Evolutionary conservation across 2,888 invertebrate species (phyloP).

Genomic region (Tetramorium bicarinatum): DNA sequence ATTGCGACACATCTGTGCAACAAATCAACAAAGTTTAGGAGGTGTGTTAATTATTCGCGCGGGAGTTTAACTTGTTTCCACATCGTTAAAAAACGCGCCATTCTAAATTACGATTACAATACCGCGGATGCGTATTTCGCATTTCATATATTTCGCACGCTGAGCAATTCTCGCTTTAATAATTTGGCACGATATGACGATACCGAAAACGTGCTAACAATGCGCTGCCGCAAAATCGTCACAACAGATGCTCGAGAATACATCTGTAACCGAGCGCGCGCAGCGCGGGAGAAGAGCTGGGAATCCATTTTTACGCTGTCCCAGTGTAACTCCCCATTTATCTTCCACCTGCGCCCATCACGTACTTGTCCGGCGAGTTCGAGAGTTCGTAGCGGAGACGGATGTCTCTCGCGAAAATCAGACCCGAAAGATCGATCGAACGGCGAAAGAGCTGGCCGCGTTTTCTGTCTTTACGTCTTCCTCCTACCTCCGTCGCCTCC

Average conservation of each 20-base stretch:
- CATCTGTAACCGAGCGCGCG: slow-evolving; percentile 17
- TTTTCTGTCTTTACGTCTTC: slow-evolving; percentile 46
- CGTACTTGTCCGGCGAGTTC: slow-evolving; percentile 58
- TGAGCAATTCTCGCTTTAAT: slow-evolving; percentile 17
- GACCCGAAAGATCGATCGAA: slow-evolving; percentile 60
- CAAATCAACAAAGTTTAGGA: slow-evolving; percentile 16
- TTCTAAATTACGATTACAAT: neutral
- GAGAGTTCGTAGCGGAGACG: slow-evolving; percentile 53
- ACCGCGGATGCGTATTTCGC: neutral
- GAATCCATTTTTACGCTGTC: slow-evolving; percentile 57
- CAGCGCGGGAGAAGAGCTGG: slow-evolving; percentile 5
- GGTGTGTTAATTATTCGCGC: neutral
- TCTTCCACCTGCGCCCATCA: slow-evolving; percentile 55
- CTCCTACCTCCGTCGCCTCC: neutral
- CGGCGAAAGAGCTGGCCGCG: slow-evolving; percentile 53
- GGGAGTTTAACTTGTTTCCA: neutral
- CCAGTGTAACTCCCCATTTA: slow-evolving; percentile 59
- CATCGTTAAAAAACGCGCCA: neutral
- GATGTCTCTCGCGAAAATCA: slow-evolving; percentile 61
- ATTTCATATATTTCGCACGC: neutral
- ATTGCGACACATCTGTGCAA: neutral
- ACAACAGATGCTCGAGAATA: slow-evolving; percentile 35
- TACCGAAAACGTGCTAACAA: slow-evolving; percentile 28
- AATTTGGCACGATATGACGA: neutral
- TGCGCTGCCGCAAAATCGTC: slow-evolving; percentile 12